Evolutionary conservation across 53 echinoderm and acorn worm genomes (phyloP).

Genomic region (Zoroaster sp.): DNA sequence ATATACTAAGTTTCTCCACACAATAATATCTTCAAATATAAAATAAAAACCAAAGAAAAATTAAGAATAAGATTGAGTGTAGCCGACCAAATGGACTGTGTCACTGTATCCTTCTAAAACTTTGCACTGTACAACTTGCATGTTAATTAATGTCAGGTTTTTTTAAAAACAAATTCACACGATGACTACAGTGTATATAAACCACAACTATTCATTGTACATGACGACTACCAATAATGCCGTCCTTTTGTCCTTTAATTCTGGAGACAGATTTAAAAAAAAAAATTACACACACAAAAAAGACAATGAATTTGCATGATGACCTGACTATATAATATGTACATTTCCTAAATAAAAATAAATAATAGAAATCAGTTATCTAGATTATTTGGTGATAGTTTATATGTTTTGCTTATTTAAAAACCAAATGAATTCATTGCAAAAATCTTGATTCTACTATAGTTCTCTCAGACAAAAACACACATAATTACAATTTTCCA

Average conservation of each 20-base stretch:
- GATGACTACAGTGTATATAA: conserved; percentile 52
- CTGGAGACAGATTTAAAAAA: background rate
- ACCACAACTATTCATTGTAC: conserved; percentile 47
- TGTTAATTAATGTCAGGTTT: conserved; percentile 30
- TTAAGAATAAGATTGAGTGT: background rate
- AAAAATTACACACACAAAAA: conserved; percentile 35
- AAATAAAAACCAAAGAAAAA: background rate
- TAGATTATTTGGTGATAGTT: background rate
- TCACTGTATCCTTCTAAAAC: background rate
- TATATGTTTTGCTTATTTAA: background rate
- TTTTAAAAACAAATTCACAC: conserved; percentile 41
- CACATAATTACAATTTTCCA: background rate
- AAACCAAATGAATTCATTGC: background rate
- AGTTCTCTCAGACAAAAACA: background rate
- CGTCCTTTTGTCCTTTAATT: background rate
- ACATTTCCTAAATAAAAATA: conserved; percentile 60
- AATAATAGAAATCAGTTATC: conserved; percentile 44
- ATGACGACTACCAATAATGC: background rate
- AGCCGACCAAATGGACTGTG: background rate
- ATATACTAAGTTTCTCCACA: background rate
- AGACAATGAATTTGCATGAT: conserved; percentile 56
- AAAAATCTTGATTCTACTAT: background rate
- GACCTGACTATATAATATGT: conserved; percentile 57
- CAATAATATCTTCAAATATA: background rate
- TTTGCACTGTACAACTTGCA: conserved; percentile 59